These are phyloP conservation scores for Hirtodrosophila cameraria DNA, from an alignment of 2,888 invertebrate genomes.

Conservation along the genomic window DNA sequence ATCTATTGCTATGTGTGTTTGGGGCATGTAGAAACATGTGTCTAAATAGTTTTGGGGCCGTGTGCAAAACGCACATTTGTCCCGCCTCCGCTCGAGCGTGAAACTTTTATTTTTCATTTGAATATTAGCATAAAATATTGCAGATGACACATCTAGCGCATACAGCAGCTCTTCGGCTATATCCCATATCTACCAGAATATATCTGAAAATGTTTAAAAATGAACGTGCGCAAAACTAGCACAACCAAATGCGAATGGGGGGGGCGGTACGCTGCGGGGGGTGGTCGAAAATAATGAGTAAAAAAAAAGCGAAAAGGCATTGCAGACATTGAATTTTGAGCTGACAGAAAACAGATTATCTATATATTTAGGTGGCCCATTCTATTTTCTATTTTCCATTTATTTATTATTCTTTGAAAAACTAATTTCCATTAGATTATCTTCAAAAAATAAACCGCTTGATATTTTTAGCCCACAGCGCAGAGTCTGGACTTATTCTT, in stretches of 20 bases:
- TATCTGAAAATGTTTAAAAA: constrained; percentile 26
- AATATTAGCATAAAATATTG: constrained; percentile 79
- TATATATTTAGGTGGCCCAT: constrained; percentile 34
- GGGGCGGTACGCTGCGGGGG: constrained; percentile 28
- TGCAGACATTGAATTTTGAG: constrained; percentile 59
- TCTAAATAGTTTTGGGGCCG: constrained; percentile 60
- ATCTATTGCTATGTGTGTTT: constrained; percentile 17
- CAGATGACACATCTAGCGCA: constrained; percentile 78
- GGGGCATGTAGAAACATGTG: constrained; percentile 43
- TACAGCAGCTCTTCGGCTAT: constrained; percentile 28
- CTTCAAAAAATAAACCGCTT: constrained; percentile 41
- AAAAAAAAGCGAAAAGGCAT: constrained; percentile 46
- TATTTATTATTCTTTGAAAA: constrained; percentile 61
- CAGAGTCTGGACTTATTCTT: constrained; percentile 43
- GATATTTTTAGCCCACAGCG: constrained; percentile 61
- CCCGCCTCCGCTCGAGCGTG: constrained; percentile 78
- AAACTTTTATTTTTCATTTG: constrained; percentile 69
- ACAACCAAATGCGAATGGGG: constrained; percentile 26
- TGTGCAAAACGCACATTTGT: constrained; percentile 76
- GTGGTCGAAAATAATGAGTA: constrained; percentile 35
- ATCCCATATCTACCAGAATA: constrained; percentile 47
- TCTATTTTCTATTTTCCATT: constrained; percentile 71
- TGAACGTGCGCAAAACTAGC: constrained; percentile 62
- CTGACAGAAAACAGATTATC: constrained; percentile 55
- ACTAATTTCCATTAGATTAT: constrained; percentile 79